These are phyloP conservation scores for Sinhomidia bicolor DNA, from an alignment of 2,888 invertebrate genomes.

Conservation along the genomic window DNA sequence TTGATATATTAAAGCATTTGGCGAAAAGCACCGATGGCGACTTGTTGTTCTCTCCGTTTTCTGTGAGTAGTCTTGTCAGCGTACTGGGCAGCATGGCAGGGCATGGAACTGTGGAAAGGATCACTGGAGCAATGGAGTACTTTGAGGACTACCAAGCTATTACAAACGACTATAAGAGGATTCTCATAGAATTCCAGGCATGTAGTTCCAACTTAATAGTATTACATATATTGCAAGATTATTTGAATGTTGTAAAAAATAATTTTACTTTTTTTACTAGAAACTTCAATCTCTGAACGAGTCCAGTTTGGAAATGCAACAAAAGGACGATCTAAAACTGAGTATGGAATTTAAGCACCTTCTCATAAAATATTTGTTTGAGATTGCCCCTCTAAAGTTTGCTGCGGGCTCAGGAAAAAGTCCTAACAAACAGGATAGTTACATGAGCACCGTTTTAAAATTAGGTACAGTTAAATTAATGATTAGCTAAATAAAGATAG, in stretches of 20 bases:
- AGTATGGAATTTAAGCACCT: constrained; percentile 51
- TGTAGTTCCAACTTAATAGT: too few relatives aligned
- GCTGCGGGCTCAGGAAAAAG: neutral
- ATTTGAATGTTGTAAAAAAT: too few relatives aligned
- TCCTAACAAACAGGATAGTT: constrained; percentile 11
- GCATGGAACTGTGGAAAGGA: constrained; percentile 53
- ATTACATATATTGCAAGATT: too few relatives aligned
- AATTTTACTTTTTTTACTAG: neutral
- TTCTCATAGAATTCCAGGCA: constrained; percentile 66
- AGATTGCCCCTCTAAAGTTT: constrained; percentile 46
- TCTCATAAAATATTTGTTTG: constrained; percentile 37
- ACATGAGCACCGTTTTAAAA: constrained; percentile 45
- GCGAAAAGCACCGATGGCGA: constrained; percentile 69
- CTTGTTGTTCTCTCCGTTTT: constrained; percentile 75
- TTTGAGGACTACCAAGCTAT: constrained; percentile 51
- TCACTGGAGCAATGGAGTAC: constrained; percentile 67
- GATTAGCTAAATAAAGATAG: too few relatives aligned
- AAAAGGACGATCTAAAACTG: constrained; percentile 48
- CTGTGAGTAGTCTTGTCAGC: constrained; percentile 70
- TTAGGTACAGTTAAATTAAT: too few relatives aligned
- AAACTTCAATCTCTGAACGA: constrained; percentile 47
- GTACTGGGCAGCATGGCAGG: constrained; percentile 68
- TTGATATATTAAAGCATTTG: constrained; percentile 45
- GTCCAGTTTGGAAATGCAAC: constrained; percentile 41
- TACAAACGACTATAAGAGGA: constrained; percentile 65